Evolutionary conservation across 2,888 invertebrate genomes (phyloP).

Genomic region (Microplitis deprimator): DNA sequence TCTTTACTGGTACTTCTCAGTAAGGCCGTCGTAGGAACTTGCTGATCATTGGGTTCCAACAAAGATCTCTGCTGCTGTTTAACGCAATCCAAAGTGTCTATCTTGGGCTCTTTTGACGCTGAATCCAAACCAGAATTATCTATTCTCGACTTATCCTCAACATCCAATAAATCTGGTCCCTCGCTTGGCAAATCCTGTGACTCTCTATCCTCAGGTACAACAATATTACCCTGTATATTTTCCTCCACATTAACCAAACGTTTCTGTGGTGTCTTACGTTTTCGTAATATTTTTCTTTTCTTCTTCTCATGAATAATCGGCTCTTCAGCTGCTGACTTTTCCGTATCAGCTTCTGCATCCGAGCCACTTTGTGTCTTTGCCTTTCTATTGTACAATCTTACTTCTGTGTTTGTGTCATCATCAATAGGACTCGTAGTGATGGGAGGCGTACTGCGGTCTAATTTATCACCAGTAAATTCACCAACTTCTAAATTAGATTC

Average conservation of each 20-base stretch:
- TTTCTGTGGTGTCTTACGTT: slow-evolving; percentile 76
- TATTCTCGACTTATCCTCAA: slow-evolving; percentile 42
- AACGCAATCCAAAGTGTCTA: slow-evolving; percentile 63
- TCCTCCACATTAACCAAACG: slow-evolving; percentile 54
- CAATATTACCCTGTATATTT: slow-evolving; percentile 54
- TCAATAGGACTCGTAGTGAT: slow-evolving; percentile 44
- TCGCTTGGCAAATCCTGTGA: slow-evolving; percentile 53
- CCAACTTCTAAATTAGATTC: slow-evolving; percentile 73
- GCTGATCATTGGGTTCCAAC: slow-evolving; percentile 63
- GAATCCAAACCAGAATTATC: slow-evolving; percentile 47
- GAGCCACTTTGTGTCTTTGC: slow-evolving; percentile 58
- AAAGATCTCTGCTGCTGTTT: slow-evolving; percentile 62
- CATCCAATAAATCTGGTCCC: slow-evolving; percentile 52
- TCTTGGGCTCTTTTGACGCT: slow-evolving; percentile 51
- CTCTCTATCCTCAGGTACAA: slow-evolving; percentile 55
- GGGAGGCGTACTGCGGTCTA: slow-evolving; percentile 43
- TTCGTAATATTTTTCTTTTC: slow-evolving; percentile 77
- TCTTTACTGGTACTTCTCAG: slow-evolving; percentile 59
- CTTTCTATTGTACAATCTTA: slow-evolving; percentile 42
- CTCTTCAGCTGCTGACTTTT: slow-evolving; percentile 74
- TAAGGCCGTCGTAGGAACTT: slow-evolving; percentile 59
- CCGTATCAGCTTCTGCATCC: slow-evolving; percentile 71
- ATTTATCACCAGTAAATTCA: slow-evolving; percentile 57
- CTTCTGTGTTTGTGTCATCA: slow-evolving; percentile 41
- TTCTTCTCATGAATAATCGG: slow-evolving; percentile 72